Conservation (phyloP, 2,113 vertebrate genomes). For the Dromiciops gliroides region DNA sequence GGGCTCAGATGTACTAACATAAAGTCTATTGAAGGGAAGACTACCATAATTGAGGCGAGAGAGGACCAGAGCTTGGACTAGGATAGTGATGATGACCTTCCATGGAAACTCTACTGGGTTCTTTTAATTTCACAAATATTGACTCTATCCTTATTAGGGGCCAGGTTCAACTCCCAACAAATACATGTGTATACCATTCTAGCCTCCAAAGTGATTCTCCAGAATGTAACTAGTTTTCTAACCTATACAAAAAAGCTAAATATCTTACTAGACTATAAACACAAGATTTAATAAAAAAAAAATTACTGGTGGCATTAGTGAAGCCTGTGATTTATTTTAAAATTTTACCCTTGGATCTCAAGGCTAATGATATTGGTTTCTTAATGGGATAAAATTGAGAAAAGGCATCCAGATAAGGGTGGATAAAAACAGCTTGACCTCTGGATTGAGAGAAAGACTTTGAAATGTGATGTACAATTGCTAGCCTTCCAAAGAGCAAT, state of each 20-base stretch:
- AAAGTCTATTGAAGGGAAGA: not conserved
- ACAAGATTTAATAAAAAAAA: not conserved
- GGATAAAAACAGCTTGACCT: not conserved
- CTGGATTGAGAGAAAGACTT: not conserved
- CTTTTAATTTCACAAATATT: not conserved
- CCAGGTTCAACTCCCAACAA: not conserved
- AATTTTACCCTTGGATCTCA: not conserved
- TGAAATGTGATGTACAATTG: not conserved
- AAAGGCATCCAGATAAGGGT: fast-evolving
- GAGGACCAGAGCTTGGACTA: not conserved
- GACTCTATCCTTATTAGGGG: not conserved
- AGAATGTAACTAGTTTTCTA: no score
- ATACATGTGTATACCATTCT: not conserved
- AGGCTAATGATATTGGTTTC: not conserved
- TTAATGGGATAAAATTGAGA: not conserved
- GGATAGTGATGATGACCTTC: not conserved
- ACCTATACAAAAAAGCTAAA: not conserved
- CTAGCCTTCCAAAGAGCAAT: conserved; percentile 32
- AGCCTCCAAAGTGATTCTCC: not conserved
- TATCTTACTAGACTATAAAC: not conserved
- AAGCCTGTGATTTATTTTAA: not conserved
- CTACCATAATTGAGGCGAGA: not conserved
- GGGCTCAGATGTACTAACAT: not conserved
- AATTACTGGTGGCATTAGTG: not conserved
- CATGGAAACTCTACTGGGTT: not conserved